phyloP scores from a whole-genome alignment of 2,113 vertebrate genomes.

The Xiphophorus maculatus region DNA sequence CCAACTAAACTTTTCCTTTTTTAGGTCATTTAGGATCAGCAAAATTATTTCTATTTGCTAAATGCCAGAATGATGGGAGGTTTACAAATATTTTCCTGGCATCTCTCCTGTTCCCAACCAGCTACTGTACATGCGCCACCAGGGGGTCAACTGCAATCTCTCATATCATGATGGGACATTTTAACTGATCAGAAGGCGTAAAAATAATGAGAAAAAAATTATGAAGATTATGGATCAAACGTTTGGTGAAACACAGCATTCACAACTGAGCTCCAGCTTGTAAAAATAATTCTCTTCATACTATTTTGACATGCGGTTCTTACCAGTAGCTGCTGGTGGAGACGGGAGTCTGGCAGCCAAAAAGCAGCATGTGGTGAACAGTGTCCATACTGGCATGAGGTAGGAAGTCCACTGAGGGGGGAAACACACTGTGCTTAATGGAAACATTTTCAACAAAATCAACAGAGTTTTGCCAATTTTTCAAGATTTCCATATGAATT shows the following conservation, averaged over 20 bases:
- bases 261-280: neutral
- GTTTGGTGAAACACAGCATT: neutral
- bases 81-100: neutral
- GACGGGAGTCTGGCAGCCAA: slow-evolving; percentile 89
- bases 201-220: neutral
- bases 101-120: neutral
- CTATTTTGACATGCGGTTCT: slow-evolving; percentile 20
- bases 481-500: neutral
- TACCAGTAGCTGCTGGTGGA: slow-evolving; percentile 91
- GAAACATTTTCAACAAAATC: neutral
- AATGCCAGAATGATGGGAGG: neutral
- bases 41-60: no score
- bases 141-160: no score
- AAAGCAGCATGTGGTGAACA: slow-evolving; percentile 96
- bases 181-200: neutral
- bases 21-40: no score
- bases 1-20: no score
- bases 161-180: neutral
- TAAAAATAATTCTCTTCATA: neutral
- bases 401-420: slow-evolving; percentile 91
- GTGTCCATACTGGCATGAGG: slow-evolving; percentile 96
- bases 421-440: slow-evolving; percentile 34
- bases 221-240: neutral
- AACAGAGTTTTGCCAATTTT: neutral
- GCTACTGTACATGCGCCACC: no score